Evolutionary conservation across 2,888 invertebrate genomes (phyloP).

Genomic region (Phlogophora meticulosa): DNA sequence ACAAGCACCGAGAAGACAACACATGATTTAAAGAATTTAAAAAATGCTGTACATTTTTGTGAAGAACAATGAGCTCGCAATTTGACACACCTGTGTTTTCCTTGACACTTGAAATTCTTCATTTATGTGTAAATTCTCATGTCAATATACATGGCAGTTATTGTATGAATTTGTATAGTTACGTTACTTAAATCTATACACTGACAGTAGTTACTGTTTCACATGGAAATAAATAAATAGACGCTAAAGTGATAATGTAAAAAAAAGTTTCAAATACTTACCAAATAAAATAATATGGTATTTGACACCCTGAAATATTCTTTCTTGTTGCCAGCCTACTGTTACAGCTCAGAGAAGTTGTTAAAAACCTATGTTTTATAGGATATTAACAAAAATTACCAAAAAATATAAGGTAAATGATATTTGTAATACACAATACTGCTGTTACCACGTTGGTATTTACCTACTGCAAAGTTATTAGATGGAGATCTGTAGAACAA

Average conservation of each 20-base stretch:
- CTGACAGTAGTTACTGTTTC: too few species aligned
- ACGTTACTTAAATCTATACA: too few species aligned
- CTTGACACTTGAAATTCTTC: conserved; percentile 7
- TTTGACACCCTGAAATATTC: not conserved
- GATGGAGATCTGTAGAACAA: not conserved
- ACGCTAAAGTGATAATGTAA: not conserved
- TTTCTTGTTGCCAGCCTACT: not conserved
- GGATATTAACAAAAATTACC: not conserved
- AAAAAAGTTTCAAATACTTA: too few species aligned
- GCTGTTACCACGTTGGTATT: not conserved
- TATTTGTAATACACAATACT: too few species aligned
- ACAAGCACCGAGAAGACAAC: not conserved
- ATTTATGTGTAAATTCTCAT: not conserved
- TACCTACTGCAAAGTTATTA: not conserved
- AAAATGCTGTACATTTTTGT: conserved; percentile 1
- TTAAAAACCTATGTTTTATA: not conserved
- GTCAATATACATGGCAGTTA: not conserved
- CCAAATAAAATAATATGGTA: too few species aligned
- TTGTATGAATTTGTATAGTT: not conserved
- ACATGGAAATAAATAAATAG: not conserved
- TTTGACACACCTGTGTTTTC: conserved; percentile 17
- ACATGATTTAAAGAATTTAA: conserved; percentile 19
- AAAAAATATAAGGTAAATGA: not conserved
- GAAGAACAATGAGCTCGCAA: conserved; percentile 42
- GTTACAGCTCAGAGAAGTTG: not conserved